Evolutionary conservation across 2,113 vertebrate species (phyloP).

Genomic region (Toxostoma redivivum): DNA sequence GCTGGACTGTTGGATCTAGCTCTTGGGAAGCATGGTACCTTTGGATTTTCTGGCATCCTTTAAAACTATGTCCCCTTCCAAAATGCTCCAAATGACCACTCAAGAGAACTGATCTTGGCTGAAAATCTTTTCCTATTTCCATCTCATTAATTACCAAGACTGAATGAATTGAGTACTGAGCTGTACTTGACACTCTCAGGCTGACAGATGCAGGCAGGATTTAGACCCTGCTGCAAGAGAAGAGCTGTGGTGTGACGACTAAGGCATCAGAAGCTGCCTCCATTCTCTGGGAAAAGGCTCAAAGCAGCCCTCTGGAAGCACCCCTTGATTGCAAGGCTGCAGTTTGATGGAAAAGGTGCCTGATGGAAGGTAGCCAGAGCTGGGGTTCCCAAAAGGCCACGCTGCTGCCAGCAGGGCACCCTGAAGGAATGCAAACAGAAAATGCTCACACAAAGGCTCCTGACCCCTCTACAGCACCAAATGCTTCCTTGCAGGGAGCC

Average conservation of each 20-base stretch:
- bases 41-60: background rate
- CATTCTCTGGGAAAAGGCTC: background rate
- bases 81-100: background rate
- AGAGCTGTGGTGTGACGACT: background rate
- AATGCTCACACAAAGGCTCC: background rate
- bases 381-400: fast-evolving
- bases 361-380: fast-evolving
- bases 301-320: fast-evolving
- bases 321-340: background rate
- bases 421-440: background rate
- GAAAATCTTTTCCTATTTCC: background rate
- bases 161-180: background rate
- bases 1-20: background rate
- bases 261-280: background rate
- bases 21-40: fast-evolving
- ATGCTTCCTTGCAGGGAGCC: background rate
- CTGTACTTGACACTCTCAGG: background rate
- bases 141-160: background rate
- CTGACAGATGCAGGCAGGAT: background rate
- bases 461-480: background rate
- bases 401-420: background rate
- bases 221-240: background rate
- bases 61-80: background rate
- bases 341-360: background rate
- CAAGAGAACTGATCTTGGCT: background rate